Conservation (phyloP, 2,797 vertebrate species). For the Macrochelys suwanniensis region DNA sequence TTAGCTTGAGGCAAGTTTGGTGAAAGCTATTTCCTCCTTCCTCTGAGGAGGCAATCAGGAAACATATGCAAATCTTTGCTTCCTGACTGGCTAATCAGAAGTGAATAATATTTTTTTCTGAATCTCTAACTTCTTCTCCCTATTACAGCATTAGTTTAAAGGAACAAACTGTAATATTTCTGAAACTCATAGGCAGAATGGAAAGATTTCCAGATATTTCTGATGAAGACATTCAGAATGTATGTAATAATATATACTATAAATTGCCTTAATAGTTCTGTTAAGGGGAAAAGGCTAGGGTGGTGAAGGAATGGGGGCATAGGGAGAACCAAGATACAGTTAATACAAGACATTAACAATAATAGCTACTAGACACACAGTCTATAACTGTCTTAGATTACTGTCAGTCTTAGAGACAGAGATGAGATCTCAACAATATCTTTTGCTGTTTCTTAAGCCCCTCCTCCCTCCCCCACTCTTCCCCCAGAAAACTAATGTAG, state of each 20-base stretch:
- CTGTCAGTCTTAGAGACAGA: not conserved
- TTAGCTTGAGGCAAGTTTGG: not conserved
- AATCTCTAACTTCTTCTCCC: not conserved
- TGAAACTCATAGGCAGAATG: conserved; percentile 2
- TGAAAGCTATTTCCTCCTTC: not conserved
- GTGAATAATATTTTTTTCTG: not conserved
- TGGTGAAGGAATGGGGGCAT: not conserved
- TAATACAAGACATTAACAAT: not conserved
- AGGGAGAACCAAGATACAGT: not conserved
- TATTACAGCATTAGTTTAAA: not conserved
- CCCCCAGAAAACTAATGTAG: not conserved
- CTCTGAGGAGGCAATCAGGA: not conserved
- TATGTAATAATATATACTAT: not conserved
- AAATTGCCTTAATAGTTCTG: not conserved
- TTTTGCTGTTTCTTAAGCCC: not conserved
- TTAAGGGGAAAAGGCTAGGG: not conserved
- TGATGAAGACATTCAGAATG: conserved; percentile 36
- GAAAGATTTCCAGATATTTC: not conserved
- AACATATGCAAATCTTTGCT: not conserved
- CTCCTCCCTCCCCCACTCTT: fast-evolving
- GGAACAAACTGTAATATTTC: conserved; percentile 14
- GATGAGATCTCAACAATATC: not conserved
- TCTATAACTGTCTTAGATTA: not conserved
- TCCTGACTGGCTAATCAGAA: not conserved
- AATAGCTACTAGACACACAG: not conserved